These are phyloP conservation scores for Myotis findleyi DNA, from an alignment of 2,797 vertebrate species.

Conservation along the genomic window DNA sequence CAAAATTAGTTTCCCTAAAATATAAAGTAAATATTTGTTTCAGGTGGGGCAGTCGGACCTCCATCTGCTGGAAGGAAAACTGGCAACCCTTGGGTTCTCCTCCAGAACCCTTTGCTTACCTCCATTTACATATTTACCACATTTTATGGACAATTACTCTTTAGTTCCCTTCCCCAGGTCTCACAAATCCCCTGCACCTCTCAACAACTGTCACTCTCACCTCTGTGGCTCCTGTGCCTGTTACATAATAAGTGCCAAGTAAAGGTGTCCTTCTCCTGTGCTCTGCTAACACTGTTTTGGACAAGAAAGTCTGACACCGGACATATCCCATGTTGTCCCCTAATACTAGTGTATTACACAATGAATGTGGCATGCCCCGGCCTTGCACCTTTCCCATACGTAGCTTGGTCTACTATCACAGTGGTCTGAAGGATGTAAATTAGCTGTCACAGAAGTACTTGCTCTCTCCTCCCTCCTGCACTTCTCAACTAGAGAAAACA, in stretches of 20 bases:
- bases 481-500: background rate
- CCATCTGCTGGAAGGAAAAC: background rate
- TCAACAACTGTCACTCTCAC: background rate
- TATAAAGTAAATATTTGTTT: background rate
- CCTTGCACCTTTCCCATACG: background rate
- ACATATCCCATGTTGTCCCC: background rate
- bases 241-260: background rate
- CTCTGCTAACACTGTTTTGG: background rate
- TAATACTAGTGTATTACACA: background rate
- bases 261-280: background rate
- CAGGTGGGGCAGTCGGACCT: background rate
- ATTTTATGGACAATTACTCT: background rate
- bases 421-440: background rate
- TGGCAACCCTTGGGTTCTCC: background rate
- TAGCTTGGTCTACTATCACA: background rate
- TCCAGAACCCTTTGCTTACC: background rate
- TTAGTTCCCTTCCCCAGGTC: background rate
- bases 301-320: background rate
- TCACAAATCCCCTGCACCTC: background rate
- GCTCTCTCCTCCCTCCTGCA: background rate
- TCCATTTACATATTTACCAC: background rate
- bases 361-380: accelerated
- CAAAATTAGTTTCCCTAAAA: background rate
- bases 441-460: background rate
- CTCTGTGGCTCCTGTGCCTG: background rate